Base-by-base conservation (phyloP, 2,888 invertebrate species). In the Graphium colonna region DNA sequence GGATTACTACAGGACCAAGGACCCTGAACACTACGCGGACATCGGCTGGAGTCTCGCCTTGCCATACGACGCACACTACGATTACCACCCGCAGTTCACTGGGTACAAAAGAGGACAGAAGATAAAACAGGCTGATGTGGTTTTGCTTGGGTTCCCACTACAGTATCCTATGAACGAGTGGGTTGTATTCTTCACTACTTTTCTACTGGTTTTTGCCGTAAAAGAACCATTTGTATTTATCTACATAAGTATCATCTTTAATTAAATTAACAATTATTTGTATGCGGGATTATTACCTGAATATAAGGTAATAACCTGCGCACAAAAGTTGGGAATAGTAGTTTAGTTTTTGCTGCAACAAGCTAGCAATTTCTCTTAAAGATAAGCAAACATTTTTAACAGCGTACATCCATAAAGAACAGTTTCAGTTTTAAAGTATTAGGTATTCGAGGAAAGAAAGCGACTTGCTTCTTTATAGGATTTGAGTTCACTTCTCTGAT, bases 41-140 rank as follows among this genome's bases (percentile, higher is more conserved):
- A 84, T 92, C 3, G 91, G 91, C 0, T 85, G 90, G 75, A 90
- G 89, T 8, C 72, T 92, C 0, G 67, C 87, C 0, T 69, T 92
- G 10, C 85, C 91, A 0, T 91, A 90, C 63, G 91, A 92, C 55
- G 54, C 63, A 0, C 61, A 60, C 0, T 52, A 77, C n/a, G 84
- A 92, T 67, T 92, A 91, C 62, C 92, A 92, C 64, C 92, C 92
- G 0, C 91, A 92, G 68, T 91, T 87, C 68, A 66, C 77, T 1
- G 91, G 89, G 0, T 92, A 92, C 60, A 60, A 64, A 5, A 65
- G 85, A 9, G 82, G 83, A 0, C 80, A 81, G 0, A 61, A 54
- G 21, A 91, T 92, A 31, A 92, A 92, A 59, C 92, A 92, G 59
- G 92, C 92, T 5, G 92, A 92, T 61, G 90, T 84, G 1, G 86